Evolutionary conservation across 2,888 invertebrate genomes (phyloP), one percentile per base, ranked within the genome.

Genomic region (Clusia tigrina): DNA sequence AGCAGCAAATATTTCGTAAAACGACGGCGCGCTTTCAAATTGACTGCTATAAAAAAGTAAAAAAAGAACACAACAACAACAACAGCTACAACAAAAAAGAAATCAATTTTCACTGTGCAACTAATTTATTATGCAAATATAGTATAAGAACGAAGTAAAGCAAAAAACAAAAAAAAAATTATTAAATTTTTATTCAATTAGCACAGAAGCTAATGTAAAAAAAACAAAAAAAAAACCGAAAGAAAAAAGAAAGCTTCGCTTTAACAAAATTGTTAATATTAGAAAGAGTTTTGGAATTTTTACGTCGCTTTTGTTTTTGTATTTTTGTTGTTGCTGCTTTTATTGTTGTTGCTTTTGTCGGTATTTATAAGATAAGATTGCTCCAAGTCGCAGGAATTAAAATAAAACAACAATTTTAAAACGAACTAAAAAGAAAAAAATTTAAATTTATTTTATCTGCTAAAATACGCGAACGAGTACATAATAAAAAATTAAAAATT

Each of bases 111-210:
- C 62, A 58, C 26, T 58, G 66, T 54, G 48, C 60, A 66, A 57
- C 59, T 52, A 66, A 69, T 64, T 63, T 68, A 68, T 64, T 69
- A 69, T 69, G 67, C 67, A 69, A 68, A 69, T 68, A 69, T n/a
- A n/a, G n/a, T n/a, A n/a, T n/a, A n/a, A n/a, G n/a, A n/a, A n/a
- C n/a, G n/a, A 32, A 32, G 32, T 32, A 32, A 32, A n/a, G n/a
- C n/a, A n/a, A n/a, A n/a, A 12, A 32, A 32, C 12, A 32, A 9
- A 5, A 32, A 42, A 42, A 42, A 42, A 42, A 15, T 42, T 42
- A 42, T 42, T n/a, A 42, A 6, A 42, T 42, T 32, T 42, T 5
- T 42, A 42, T 42, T 42, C n/a, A 42, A 42, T 42, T 22, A 48
- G 15, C 48, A 48, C 48, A 42, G 22, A 18, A 20, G 48, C 48